These are phyloP conservation scores for Blastobasis adustella DNA, from an alignment of 2,888 invertebrate genomes.

Conservation along the genomic window DNA sequence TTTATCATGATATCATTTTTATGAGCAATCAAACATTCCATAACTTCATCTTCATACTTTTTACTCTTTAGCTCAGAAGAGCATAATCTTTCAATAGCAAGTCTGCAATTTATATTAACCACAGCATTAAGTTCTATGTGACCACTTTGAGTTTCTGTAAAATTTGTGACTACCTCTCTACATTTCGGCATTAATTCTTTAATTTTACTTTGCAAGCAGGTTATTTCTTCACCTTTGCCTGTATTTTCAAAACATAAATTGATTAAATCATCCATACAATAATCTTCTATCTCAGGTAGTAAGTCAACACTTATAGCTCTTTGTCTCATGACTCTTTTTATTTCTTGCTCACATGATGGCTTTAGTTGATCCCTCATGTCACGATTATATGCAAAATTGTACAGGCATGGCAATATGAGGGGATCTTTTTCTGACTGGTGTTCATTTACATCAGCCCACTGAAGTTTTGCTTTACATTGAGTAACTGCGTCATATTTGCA, in stretches of 20 bases:
- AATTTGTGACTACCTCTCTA: conserved; percentile 84
- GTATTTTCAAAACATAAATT: conserved; percentile 88
- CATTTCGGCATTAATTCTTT: conserved; percentile 82
- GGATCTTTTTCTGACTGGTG: conserved; percentile 87
- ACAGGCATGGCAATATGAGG: conserved; percentile 92
- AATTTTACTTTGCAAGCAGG: conserved; percentile 91
- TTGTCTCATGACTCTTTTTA: conserved; percentile 93
- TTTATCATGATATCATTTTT: conserved; percentile 91
- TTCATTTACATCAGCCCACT: conserved; percentile 81
- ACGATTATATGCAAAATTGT: conserved; percentile 79
- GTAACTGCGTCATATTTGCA: conserved; percentile 91
- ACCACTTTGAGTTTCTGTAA: conserved; percentile 92
- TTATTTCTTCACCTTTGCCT: conserved; percentile 93
- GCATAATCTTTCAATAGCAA: conserved; percentile 86
- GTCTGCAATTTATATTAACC: conserved; percentile 86
- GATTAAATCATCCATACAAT: conserved; percentile 90
- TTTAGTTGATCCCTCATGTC: conserved; percentile 69
- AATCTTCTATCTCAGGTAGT: conserved; percentile 94
- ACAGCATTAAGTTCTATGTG: conserved; percentile 93
- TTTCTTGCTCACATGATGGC: conserved; percentile 82
- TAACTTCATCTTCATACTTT: conserved; percentile 89
- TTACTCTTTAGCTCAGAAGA: conserved; percentile 78
- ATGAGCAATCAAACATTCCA: conserved; percentile 94
- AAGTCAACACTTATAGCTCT: conserved; percentile 94
- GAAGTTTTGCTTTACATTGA: conserved; percentile 85